Evolutionary conservation across 2,113 vertebrate species (phyloP), one percentile per base, ranked within the genome.

Genomic region (Strix aluco): DNA sequence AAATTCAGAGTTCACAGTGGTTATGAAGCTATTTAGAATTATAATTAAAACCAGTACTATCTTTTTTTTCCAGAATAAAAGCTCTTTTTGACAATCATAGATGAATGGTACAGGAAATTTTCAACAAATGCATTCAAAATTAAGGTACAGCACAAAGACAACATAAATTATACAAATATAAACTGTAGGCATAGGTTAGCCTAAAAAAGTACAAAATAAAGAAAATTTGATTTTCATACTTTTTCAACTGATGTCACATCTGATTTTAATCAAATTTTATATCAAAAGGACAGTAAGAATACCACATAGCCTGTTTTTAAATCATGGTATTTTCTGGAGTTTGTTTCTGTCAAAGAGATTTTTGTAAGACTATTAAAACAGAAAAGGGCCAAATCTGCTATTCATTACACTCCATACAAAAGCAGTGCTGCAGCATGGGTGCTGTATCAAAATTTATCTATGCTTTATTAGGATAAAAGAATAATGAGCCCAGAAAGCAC

Each of bases 21-120:
- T 98, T 98, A 98, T 98, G 97, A 97, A 98, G 98, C 97, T 97
- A 98, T 98, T 98, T 97, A 96, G 97, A 98, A 98, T 97, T 96
- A 97, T 98, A 98, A 98, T 98, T 98, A 98, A 98, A 98, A 98
- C 96, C 97, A 97, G 97, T 47, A 83, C 97, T 97, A 90, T 98
- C 97, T 96, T 97, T 97, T 93, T 92, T 90, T 90, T 20, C 18
- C 88, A 97, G 95, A 97, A 97, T 98, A 98, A 98, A 98, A 98
- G 97, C 97, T 97, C 96, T 94, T 97, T 95, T 92, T 98, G 97
- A 98, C 98, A 98, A 97, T 97, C 94, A 82, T 34, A 98, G 98
- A 98, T 98, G 96, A 98, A 98, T 94, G 93, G 96, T 97, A 94
- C 96, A 98, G 98, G 97, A 98, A 98, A 98, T 97, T 96, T 97